phyloP scores from a whole-genome alignment of 2,797 vertebrate species.

The Dermochelys coriacea region DNA sequence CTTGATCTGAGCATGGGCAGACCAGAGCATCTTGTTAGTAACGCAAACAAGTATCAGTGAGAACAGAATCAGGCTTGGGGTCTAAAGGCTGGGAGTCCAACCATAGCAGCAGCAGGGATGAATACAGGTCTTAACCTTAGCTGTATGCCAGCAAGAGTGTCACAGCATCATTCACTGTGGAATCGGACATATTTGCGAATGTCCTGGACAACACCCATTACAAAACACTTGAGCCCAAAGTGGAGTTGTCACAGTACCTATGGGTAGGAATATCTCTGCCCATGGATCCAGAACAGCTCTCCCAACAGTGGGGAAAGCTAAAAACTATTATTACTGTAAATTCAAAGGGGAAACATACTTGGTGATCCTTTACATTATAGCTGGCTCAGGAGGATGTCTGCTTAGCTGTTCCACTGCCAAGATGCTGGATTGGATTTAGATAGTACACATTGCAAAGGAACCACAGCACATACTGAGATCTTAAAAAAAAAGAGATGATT shows the following conservation, averaged over 20 bases:
- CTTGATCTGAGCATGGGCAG: conserved; percentile 26
- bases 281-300: conserved; percentile 68
- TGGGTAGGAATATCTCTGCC: conserved; percentile 63
- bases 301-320: conserved; percentile 68
- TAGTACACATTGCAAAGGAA: conserved; percentile 75
- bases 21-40: conserved; percentile 25
- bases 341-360: conserved; percentile 75
- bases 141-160: conserved; percentile 51
- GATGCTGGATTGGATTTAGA: conserved; percentile 73
- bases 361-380: conserved; percentile 73
- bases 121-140: conserved; percentile 53
- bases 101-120: conserved; percentile 33
- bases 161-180: background rate
- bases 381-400: conserved; percentile 75
- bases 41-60: background rate
- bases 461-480: conserved; percentile 73
- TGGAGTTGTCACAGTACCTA: conserved; percentile 64
- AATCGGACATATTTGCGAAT: conserved; percentile 64
- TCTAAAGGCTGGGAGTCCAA: conserved; percentile 58
- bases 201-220: conserved; percentile 58
- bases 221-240: conserved; percentile 60
- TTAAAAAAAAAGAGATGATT: conserved; percentile 44
- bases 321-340: conserved; percentile 70
- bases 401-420: conserved; percentile 71
- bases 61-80: conserved; percentile 48